These are phyloP conservation scores for Ochotona curzoniae DNA, from an alignment of 2,113 vertebrate genomes.

Conservation along the genomic window DNA sequence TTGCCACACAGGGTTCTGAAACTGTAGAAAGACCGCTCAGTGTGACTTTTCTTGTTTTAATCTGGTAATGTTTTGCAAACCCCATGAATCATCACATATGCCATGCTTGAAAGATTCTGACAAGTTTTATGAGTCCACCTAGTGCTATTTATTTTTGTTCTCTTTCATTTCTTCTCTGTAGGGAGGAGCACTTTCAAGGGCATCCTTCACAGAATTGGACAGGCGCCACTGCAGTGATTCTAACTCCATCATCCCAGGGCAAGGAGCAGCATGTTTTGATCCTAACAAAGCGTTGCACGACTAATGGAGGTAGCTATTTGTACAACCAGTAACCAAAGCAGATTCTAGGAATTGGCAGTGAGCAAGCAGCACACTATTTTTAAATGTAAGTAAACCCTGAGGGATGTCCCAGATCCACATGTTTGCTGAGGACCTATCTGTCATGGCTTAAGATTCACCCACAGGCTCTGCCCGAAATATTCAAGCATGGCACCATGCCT, in stretches of 20 bases:
- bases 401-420: background rate
- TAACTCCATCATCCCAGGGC: conserved; percentile 36
- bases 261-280: conserved; percentile 31
- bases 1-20: background rate
- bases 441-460: background rate
- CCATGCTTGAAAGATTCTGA: conserved; percentile 55
- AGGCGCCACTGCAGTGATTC: conserved; percentile 43
- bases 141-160: conserved; percentile 67
- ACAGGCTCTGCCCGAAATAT: background rate
- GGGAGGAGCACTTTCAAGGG: conserved; percentile 61
- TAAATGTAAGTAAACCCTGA: conserved; percentile 34
- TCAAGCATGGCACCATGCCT: background rate
- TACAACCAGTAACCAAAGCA: conserved; percentile 49
- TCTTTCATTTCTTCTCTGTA: conserved; percentile 58
- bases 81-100: conserved; percentile 59
- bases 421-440: background rate
- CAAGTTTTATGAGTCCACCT: conserved; percentile 69
- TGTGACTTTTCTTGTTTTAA: conserved; percentile 55
- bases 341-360: background rate
- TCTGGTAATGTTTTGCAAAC: conserved; percentile 66
- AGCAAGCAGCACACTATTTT: conserved; percentile 23
- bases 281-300: background rate
- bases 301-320: conserved; percentile 30
- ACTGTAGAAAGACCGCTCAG: background rate
- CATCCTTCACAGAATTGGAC: conserved; percentile 57